Conservation (phyloP, 2,888 invertebrate species). For the Dryocosmus kuriphilus region DNA sequence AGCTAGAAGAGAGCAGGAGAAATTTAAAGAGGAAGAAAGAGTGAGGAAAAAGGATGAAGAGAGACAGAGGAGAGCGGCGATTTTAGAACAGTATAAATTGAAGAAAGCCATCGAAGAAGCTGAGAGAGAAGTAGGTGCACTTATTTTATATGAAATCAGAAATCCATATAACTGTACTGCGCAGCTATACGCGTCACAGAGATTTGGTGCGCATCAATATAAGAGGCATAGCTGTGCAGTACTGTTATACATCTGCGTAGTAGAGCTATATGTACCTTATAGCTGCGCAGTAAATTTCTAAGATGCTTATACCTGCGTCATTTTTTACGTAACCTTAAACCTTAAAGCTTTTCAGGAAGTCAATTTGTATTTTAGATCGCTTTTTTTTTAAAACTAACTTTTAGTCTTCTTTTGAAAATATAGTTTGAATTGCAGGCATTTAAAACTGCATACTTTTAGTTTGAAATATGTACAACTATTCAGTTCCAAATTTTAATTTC, state of each 20-base stretch:
- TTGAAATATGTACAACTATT: no score
- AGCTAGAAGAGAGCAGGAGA: slow-evolving; percentile 87
- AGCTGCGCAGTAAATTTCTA: not conserved
- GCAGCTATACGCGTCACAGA: no score
- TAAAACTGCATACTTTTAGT: no score
- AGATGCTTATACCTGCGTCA: no score
- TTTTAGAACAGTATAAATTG: slow-evolving; percentile 94
- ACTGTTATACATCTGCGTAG: not conserved
- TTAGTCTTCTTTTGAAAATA: no score
- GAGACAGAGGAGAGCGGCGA: slow-evolving; percentile 90
- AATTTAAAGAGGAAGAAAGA: slow-evolving; percentile 87
- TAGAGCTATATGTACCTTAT: not conserved
- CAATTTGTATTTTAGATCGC: no score
- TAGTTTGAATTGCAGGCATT: no score
- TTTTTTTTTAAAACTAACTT: no score
- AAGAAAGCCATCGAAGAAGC: slow-evolving; percentile 96
- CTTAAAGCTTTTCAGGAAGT: no score
- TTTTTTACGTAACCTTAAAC: no score
- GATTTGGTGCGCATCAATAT: not conserved
- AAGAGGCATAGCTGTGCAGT: no score
- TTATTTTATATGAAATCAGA: not conserved
- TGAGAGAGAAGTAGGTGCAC: slow-evolving; percentile 85
- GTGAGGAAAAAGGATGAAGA: slow-evolving; percentile 89
- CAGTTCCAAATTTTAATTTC: no score
- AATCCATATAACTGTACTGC: not conserved